Percentiles rank a stretch among this genome's conserved stretches.
phyloP scores from a whole-genome alignment of 2,797 vertebrate species.

The Odontamblyopus rebecca region DNA sequence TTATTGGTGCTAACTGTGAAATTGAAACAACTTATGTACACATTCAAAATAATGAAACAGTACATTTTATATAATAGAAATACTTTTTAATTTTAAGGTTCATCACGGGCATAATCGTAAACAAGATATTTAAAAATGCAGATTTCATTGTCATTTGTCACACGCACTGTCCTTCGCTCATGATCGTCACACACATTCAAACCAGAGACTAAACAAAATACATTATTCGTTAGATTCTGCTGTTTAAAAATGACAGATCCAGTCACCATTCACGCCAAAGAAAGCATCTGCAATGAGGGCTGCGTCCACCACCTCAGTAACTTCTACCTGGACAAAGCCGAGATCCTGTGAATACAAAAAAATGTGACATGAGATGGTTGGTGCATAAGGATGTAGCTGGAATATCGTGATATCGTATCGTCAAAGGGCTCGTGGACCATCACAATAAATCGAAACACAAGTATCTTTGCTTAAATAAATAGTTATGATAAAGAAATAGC shows the following conservation, averaged over 20 bases:
- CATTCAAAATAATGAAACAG: not conserved
- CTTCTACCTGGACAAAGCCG: conserved; percentile 80
- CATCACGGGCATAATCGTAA: conserved; percentile 78
- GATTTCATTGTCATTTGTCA: conserved; percentile 54
- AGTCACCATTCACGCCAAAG: conserved; percentile 6
- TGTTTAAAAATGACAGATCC: conserved; percentile 65
- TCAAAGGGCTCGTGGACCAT: no score
- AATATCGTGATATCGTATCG: no score
- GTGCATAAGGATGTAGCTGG: not conserved
- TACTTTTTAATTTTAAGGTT: conserved; percentile 82
- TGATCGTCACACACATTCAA: conserved; percentile 36
- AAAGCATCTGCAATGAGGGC: conserved; percentile 44
- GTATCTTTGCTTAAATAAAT: no score
- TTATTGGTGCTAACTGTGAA: conserved; percentile 8
- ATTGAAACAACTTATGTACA: conserved; percentile 11
- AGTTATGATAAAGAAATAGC: no score
- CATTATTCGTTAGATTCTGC: conserved; percentile 59
- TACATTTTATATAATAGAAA: conserved; percentile 78
- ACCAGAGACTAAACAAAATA: conserved; percentile 46
- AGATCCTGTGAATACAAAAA: conserved; percentile 64
- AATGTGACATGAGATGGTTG: not conserved
- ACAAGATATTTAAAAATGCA: conserved; percentile 82
- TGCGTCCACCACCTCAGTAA: conserved; percentile 48
- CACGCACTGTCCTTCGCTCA: conserved; percentile 43
- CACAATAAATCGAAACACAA: no score